A percentile compares a stretch with the other conserved stretches of the same genome.
These are phyloP conservation scores for Maniola jurtina DNA, from an alignment of 1,140 invertebrate species.

Conservation along the genomic window DNA sequence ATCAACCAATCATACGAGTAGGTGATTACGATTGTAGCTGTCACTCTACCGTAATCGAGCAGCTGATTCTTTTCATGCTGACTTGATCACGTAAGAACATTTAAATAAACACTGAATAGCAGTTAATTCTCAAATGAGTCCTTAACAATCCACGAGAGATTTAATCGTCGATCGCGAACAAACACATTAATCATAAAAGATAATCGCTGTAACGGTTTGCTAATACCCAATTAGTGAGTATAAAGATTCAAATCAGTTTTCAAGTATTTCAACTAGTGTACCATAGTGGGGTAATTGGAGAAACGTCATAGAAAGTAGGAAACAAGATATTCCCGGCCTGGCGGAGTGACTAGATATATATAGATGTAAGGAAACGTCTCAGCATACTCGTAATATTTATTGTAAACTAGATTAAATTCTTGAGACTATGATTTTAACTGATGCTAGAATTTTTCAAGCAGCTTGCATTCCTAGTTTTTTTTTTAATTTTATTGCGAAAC, in stretches of 20 bases:
- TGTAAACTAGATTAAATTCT: background rate
- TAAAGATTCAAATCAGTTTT: slow-evolving; percentile 37
- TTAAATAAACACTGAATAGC: slow-evolving; percentile 24
- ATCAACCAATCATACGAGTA: too few species aligned
- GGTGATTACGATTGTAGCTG: too few species aligned
- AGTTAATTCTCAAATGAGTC: slow-evolving; percentile 27
- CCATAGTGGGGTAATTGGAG: slow-evolving; percentile 27
- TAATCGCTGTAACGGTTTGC: slow-evolving; percentile 33
- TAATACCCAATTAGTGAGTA: slow-evolving; percentile 39
- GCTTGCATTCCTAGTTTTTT: too few species aligned
- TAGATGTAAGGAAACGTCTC: background rate
- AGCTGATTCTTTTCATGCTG: background rate
- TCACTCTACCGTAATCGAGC: too few species aligned
- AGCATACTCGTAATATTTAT: background rate
- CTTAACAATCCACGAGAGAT: slow-evolving; percentile 31
- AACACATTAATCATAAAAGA: slow-evolving; percentile 56
- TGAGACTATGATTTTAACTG: too few species aligned
- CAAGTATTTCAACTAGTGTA: slow-evolving; percentile 33
- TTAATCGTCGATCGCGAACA: slow-evolving; percentile 33
- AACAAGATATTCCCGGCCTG: slow-evolving; percentile 30
- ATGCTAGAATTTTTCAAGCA: too few species aligned
- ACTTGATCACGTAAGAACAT: background rate
- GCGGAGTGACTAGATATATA: background rate
- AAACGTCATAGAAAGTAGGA: slow-evolving; percentile 29
- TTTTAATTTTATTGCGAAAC: too few species aligned